These are phyloP conservation scores for Chrysomallon squamiferum DNA, from an alignment of 1,140 invertebrate species.

Conservation along the genomic window DNA sequence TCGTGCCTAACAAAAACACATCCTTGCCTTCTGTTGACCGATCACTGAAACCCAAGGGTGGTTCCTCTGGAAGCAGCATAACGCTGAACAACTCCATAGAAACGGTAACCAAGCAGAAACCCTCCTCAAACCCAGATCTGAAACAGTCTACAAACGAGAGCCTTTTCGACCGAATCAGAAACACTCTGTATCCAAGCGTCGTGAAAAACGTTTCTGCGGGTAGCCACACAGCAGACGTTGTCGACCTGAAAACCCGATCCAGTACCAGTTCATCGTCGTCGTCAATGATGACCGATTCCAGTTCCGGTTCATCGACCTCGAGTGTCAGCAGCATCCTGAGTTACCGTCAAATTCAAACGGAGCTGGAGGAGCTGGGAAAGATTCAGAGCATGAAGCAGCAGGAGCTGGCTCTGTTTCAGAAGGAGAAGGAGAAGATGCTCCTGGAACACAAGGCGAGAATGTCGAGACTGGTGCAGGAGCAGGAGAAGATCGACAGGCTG, in stretches of 20 bases:
- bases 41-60: constrained; percentile 33
- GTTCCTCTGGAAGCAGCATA: not conserved
- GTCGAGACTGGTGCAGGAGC: constrained; percentile 59
- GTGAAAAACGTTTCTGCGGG: not conserved
- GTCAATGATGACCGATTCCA: no score
- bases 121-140: no score
- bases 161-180: not conserved
- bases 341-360: not conserved
- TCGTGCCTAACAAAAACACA: not conserved
- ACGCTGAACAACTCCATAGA: not conserved
- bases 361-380: constrained; percentile 61
- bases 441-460: constrained; percentile 65
- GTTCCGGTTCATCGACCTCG: no score
- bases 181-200: constrained; percentile 15
- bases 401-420: constrained; percentile 65
- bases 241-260: no score
- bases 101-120: no score
- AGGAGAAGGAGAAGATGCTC: constrained; percentile 60
- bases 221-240: no score
- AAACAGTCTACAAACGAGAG: no score
- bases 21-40: constrained; percentile 41
- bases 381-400: constrained; percentile 69
- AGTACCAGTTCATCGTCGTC: no score
- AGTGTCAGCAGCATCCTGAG: not conserved
- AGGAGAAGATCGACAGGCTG: constrained; percentile 64